A percentile compares a stretch with the other conserved stretches of the same genome.
These are phyloP conservation scores for Cyanoderma ruficeps DNA, from an alignment of 2,113 vertebrate genomes.

Conservation along the genomic window DNA sequence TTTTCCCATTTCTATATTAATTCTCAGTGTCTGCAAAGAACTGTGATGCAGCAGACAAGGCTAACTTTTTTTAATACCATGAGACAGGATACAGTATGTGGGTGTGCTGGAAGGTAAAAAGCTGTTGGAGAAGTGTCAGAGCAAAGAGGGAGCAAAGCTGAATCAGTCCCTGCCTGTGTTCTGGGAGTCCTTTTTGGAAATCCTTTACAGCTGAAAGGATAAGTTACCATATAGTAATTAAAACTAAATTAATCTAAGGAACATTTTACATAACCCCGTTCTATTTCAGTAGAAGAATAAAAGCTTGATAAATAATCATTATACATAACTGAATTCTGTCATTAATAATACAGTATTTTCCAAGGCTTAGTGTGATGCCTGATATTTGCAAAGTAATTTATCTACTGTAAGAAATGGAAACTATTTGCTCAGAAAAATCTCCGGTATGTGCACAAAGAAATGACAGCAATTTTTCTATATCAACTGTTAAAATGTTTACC, in stretches of 20 bases:
- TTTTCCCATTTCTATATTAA: background rate
- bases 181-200: background rate
- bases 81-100: background rate
- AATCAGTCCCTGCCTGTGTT: background rate
- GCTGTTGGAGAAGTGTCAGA: background rate
- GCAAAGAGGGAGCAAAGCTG: background rate
- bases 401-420: background rate
- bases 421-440: background rate
- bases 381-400: background rate
- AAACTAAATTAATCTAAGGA: background rate
- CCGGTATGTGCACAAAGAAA: background rate
- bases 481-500: constrained; percentile 75
- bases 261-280: background rate
- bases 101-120: background rate
- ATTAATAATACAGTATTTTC: background rate
- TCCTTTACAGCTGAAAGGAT: background rate
- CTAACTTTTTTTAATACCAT: background rate
- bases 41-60: background rate
- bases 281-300: background rate
- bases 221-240: background rate
- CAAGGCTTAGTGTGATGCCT: background rate
- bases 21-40: background rate
- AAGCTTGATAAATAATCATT: background rate
- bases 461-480: background rate
- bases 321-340: background rate